A percentile compares a stretch with the other conserved stretches of the same genome.
Conservation (phyloP, 2,888 invertebrate genomes). For the Hypselothyrea guttata region DNA sequence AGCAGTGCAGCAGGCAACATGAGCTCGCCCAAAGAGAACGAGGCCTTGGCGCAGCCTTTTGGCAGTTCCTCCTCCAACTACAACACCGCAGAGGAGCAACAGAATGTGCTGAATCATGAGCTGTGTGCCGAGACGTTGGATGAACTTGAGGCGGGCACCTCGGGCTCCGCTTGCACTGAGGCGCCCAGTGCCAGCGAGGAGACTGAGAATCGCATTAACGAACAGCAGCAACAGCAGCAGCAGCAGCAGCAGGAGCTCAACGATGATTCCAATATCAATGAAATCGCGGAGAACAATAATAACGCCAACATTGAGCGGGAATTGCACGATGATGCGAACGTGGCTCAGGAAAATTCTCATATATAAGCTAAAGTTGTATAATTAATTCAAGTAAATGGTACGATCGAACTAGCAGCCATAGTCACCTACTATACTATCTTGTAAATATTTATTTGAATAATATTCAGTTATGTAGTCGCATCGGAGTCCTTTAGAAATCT, state of each 20-base stretch:
- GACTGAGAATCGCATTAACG: constrained; percentile 80
- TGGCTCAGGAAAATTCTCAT: constrained; percentile 53
- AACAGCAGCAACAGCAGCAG: constrained; percentile 51
- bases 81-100: constrained; percentile 66
- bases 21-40: constrained; percentile 46
- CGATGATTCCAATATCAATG: constrained; percentile 79
- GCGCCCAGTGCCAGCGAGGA: constrained; percentile 63
- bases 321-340: constrained; percentile 75
- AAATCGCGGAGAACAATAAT: constrained; percentile 81
- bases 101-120: constrained; percentile 72
- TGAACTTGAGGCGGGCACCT: constrained; percentile 21
- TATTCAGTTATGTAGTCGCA: constrained; percentile 9
- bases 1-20: constrained; percentile 23
- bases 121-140: constrained; percentile 25
- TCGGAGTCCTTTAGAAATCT: constrained; percentile 6
- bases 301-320: constrained; percentile 81
- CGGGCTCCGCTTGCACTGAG: constrained; percentile 6
- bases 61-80: constrained; percentile 6
- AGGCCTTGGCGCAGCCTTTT: constrained; percentile 51
- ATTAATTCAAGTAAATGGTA: not conserved
- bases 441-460: constrained; percentile 32
- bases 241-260: constrained; percentile 38
- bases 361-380: constrained; percentile 25
- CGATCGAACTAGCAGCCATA: constrained; percentile 26
- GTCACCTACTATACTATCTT: constrained; percentile 3